phyloP scores from a whole-genome alignment of 2,888 invertebrate genomes.

The Osmoderma eremita region DNA sequence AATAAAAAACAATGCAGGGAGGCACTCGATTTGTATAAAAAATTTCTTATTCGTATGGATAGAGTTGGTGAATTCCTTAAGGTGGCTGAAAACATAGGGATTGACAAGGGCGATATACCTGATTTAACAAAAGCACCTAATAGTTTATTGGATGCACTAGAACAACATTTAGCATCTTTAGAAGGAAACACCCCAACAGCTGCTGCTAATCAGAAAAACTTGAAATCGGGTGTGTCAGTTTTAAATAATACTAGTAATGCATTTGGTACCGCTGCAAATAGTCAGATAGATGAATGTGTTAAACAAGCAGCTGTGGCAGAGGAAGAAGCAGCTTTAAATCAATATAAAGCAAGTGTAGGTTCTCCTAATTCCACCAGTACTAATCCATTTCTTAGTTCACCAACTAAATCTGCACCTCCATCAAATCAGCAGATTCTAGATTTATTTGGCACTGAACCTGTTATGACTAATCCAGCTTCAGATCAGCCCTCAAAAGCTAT shows the following conservation, averaged over 20 bases:
- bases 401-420: slow-evolving; percentile 61
- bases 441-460: slow-evolving; percentile 76
- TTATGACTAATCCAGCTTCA: slow-evolving; percentile 59
- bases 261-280: slow-evolving; percentile 85
- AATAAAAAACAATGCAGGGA: slow-evolving; percentile 99
- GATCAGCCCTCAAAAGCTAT: slow-evolving; percentile 72
- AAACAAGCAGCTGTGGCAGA: slow-evolving; percentile 91
- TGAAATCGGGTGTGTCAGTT: slow-evolving; percentile 89
- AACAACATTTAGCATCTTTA: slow-evolving; percentile 93
- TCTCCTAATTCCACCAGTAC: slow-evolving; percentile 79
- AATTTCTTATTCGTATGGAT: slow-evolving; percentile 99
- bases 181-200: slow-evolving; percentile 94
- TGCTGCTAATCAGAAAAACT: slow-evolving; percentile 87
- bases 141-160: slow-evolving; percentile 95
- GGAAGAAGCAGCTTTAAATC: slow-evolving; percentile 95
- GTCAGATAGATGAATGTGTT: slow-evolving; percentile 84
- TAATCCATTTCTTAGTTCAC: slow-evolving; percentile 87
- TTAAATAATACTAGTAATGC: slow-evolving; percentile 89
- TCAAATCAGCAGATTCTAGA: slow-evolving; percentile 75
- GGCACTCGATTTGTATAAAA: slow-evolving; percentile 98
- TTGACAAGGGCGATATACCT: slow-evolving; percentile 99
- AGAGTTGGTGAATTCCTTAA: slow-evolving; percentile 98
- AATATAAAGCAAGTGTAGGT: slow-evolving; percentile 90
- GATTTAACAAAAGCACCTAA: slow-evolving; percentile 98
- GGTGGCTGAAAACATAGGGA: slow-evolving; percentile 90